Base-by-base conservation (phyloP, 2,888 invertebrate species). In the Acanthopleura granulata region DNA sequence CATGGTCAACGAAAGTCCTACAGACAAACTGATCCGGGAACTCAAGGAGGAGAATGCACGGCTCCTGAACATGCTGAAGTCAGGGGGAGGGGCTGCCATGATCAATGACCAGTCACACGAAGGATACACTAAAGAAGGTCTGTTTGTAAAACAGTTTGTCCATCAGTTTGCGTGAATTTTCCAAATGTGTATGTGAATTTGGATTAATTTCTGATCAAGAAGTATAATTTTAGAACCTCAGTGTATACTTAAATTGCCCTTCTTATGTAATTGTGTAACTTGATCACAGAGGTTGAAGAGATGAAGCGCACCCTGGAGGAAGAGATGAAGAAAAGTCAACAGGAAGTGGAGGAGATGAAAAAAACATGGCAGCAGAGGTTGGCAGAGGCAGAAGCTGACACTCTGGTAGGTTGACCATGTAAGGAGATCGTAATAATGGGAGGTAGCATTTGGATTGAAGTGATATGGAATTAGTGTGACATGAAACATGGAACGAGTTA, bases 11-110 rank as follows among this genome's bases (percentile, higher is more conserved):
- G 89, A 89, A 78, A 87, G 87, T 73, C 88, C 88, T 0, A 89
- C 89, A 57, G 89, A 89, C 79, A 88, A 87, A 74, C 81, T 89
- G 74, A 88, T 89, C 76, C 83, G 88, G 62, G 88, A 89, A 76
- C 81, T 89, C 62, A 76, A 86, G 27, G 89, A 88, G 79, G 89
- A 89, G 76, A 89, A 89, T 75, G 83, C 81, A 9, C 74, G 81
- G n/a, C 80, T 89, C 69, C 84, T 85, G 86, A 84, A 87, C 40
- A 82, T 88, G 85, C 72, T 88, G 66, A 87, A 87, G 75, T 71
- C 75, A n/a, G 87, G 87, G 14, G 86, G 86, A 0, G 80, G 79
- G 0, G 76, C 81, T 6, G 77, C 77, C 29, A 75, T 76, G 12
- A n/a, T 22, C 6, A 18, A 25, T n/a, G 30, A 15, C 22, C 73